Conservation (phyloP, 2,888 invertebrate species). For the Unio delphinus region DNA sequence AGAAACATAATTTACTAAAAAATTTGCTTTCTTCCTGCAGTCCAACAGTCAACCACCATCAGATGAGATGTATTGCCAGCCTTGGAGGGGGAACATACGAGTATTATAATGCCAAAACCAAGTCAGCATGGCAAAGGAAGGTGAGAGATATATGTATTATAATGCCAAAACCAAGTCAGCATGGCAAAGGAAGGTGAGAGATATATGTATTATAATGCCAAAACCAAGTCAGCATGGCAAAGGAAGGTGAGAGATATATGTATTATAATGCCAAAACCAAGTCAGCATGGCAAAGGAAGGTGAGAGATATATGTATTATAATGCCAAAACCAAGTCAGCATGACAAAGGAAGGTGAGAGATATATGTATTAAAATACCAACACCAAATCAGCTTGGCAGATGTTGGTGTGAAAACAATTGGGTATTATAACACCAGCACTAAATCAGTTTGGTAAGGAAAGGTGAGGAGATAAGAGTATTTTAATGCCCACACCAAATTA, state of each 20-base stretch:
- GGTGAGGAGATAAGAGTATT: conserved; percentile 47
- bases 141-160: conserved; percentile 49
- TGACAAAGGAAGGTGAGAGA: conserved; percentile 59
- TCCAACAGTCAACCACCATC: conserved; percentile 51
- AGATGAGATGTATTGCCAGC: conserved; percentile 54
- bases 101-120: conserved; percentile 58
- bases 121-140: conserved; percentile 65
- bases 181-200: conserved; percentile 50
- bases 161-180: conserved; percentile 62
- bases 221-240: conserved; percentile 65
- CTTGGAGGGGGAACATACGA: conserved; percentile 62
- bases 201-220: conserved; percentile 52
- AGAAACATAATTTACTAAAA: no score
- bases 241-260: conserved; percentile 14
- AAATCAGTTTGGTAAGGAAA: conserved; percentile 65
- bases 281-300: conserved; percentile 63
- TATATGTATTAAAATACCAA: conserved; percentile 54
- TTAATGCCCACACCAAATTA: conserved; percentile 61
- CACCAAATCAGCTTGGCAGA: conserved; percentile 64
- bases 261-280: conserved; percentile 57
- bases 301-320: conserved; percentile 47
- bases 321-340: conserved; percentile 60
- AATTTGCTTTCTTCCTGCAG: no score
- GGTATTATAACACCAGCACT: conserved; percentile 58
- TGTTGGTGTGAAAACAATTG: conserved; percentile 41